These are phyloP conservation scores for Cerceris ruficornis DNA, from an alignment of 2,888 invertebrate species.

Conservation along the genomic window DNA sequence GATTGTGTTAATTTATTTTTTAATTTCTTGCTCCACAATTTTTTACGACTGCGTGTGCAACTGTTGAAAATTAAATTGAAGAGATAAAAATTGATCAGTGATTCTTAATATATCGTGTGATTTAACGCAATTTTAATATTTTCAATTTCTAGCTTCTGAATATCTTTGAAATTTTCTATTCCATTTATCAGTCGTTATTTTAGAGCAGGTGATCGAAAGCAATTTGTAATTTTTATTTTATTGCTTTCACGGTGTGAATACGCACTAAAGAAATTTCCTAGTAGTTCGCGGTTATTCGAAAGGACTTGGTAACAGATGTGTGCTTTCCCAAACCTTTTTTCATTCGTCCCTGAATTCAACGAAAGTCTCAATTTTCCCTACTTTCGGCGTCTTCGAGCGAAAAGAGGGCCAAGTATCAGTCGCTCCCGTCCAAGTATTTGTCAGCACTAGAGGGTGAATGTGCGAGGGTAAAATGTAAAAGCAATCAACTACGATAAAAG, in stretches of 20 bases:
- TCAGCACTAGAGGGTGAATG: slow-evolving; percentile 27
- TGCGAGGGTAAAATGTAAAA: slow-evolving; percentile 51
- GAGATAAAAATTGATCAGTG: no score
- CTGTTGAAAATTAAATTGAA: no score
- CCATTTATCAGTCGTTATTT: no score
- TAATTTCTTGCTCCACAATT: no score
- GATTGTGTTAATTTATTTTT: no score
- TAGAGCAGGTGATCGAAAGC: no score
- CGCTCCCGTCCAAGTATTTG: slow-evolving; percentile 50
- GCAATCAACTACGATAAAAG: slow-evolving; percentile 57
- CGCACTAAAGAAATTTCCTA: neutral
- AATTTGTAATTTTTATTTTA: neutral
- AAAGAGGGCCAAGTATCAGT: slow-evolving; percentile 32
- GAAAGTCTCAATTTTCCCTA: slow-evolving; percentile 40
- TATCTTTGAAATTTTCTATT: no score
- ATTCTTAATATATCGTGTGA: no score
- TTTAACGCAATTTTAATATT: no score
- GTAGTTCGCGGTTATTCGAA: neutral
- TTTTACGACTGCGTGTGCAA: no score
- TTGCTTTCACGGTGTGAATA: neutral
- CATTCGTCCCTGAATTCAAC: slow-evolving; percentile 12
- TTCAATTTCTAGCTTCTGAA: no score
- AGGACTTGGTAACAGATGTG: neutral
- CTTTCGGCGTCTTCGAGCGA: slow-evolving; percentile 19
- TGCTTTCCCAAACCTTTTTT: neutral